A percentile compares a stretch with the other conserved stretches of the same genome.
Evolutionary conservation across 2,797 vertebrate species (phyloP).

Genomic region (Ambastaia sidthimunki): DNA sequence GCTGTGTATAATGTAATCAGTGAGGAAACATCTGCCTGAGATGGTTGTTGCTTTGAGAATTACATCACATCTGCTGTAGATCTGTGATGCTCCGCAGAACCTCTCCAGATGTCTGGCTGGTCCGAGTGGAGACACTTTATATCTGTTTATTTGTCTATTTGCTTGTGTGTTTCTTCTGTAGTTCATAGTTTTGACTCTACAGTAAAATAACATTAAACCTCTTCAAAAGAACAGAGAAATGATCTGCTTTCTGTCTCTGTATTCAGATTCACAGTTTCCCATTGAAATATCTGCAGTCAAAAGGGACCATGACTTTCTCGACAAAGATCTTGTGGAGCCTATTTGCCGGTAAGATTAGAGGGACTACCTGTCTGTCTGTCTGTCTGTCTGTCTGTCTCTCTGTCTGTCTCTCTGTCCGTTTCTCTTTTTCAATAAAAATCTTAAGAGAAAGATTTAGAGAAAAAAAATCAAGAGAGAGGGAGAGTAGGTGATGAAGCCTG

Average conservation of each 20-base stretch:
- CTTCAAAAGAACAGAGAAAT: not conserved
- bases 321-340: constrained; percentile 98
- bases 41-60: constrained; percentile 14
- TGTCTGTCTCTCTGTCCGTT: not conserved
- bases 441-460: too few relatives aligned
- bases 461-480: not conserved
- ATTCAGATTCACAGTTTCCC: constrained; percentile 91
- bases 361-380: constrained; percentile 22
- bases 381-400: not conserved
- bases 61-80: constrained; percentile 21
- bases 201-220: not conserved
- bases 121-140: not conserved
- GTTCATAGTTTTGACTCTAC: not conserved
- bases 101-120: constrained; percentile 4
- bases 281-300: constrained; percentile 95
- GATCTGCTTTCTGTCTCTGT: constrained; percentile 52
- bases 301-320: constrained; percentile 98
- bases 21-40: constrained; percentile 11
- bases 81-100: constrained; percentile 31
- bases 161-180: not conserved
- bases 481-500: not conserved
- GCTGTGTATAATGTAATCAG: constrained; percentile 34
- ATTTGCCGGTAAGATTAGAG: constrained; percentile 88
- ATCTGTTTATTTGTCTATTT: constrained; percentile 4
- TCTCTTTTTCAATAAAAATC: not conserved